Evolutionary conservation across 2,113 vertebrate species (phyloP), one percentile per base, ranked within the genome.

Genomic region (Coreoperca whiteheadi): DNA sequence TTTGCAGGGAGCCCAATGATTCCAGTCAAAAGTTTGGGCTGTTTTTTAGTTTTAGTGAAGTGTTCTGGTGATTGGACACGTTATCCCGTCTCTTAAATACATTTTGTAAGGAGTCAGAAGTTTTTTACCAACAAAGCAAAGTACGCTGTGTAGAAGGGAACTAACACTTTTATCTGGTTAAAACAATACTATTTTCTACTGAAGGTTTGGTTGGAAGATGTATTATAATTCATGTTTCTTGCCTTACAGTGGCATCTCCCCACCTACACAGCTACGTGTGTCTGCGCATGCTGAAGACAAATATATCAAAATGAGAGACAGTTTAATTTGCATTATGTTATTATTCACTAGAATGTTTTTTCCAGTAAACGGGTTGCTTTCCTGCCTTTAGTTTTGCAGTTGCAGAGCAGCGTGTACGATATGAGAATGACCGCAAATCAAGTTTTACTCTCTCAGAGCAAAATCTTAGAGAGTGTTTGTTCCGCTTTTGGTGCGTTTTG

Each of bases 191-290:
- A 39, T 34, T 51, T 64, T 57, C 59, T 15, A 74, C 28, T 32
- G 14, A 18, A 25, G 65, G 20, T 54, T 67, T 51, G 59, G 74
- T 82, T 54, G 34, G 72, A 77, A 73, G 63, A 53, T 56, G 48
- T 10, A 16, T 32, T 81, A 82, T 64, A 53, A 70, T 71, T 88
- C 39, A 61, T 25, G 50, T 59, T 83, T 53, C 60, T 60, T 25
- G 50, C 74, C 56, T 54, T 4, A 20, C n/a, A 2, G 14, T 39
- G 81, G 84, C 69, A 74, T 86, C 77, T 89, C 81, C 81, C 74
- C 77, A 76, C 78, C 84, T 79, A 82, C 88, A 79, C 81, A 70
- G 39, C 37, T 20, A 1, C 43, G 8, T 6, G n/a, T 34, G 18
- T 69, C 48, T 79, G 75, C 16, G 34, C 20, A 61, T 34, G n/a